These are phyloP conservation scores for Tiphia femorata DNA, from an alignment of 2,888 invertebrate genomes.

Conservation along the genomic window DNA sequence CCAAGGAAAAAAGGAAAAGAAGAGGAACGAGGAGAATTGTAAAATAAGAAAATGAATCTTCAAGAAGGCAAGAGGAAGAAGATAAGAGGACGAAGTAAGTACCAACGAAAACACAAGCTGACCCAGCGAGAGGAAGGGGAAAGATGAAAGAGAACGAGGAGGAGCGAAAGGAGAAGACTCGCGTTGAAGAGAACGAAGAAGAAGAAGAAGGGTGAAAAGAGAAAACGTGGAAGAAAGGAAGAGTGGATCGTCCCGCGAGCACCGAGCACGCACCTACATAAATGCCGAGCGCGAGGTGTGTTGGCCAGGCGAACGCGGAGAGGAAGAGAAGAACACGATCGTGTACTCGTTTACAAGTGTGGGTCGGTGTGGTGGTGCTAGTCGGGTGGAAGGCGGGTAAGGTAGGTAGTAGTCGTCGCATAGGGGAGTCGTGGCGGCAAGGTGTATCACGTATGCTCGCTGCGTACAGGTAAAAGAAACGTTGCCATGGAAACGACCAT, in stretches of 20 bases:
- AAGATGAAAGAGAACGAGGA: too few species aligned
- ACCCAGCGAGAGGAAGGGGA: neutral
- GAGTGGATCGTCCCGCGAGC: neutral
- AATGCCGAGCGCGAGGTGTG: too few species aligned
- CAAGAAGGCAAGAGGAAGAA: neutral
- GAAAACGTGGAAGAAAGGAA: neutral
- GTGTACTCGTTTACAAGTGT: too few species aligned
- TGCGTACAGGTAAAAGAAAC: conserved; percentile 66
- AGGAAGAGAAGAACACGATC: too few species aligned
- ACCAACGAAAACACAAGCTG: neutral
- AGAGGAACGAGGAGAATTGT: neutral
- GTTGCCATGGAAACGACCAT: conserved; percentile 68
- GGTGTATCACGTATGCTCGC: conserved; percentile 32
- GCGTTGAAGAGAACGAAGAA: too few species aligned
- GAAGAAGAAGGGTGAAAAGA: too few species aligned
- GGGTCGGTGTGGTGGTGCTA: neutral
- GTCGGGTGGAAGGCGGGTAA: neutral
- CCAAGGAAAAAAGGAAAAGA: neutral
- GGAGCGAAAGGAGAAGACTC: too few species aligned
- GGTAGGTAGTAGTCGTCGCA: too few species aligned
- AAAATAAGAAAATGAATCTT: neutral
- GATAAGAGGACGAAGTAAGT: neutral
- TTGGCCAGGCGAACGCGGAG: too few species aligned
- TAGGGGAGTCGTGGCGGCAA: too few species aligned
- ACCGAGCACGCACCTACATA: conserved; percentile 1